Base-by-base conservation (phyloP, 2,888 invertebrate species). In the Callimorpha dominula region DNA sequence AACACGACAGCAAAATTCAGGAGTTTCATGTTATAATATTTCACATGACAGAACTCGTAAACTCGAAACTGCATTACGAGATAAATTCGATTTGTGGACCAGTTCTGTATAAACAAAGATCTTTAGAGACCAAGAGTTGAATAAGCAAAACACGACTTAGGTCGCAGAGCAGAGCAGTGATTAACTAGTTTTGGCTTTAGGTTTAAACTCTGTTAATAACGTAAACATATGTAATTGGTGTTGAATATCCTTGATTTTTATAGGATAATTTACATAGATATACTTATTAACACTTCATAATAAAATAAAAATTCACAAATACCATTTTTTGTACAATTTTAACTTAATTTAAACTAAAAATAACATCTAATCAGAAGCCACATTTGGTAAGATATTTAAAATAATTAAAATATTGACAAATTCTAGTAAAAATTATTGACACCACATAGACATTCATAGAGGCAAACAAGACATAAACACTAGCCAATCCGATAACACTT, bases 41-140 rank as follows among this genome's bases (percentile, higher is more conserved):
- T 20, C 43, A 60, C 8, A n/a, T 4, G 43, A 46, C 20, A 69
- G 17, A 31, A 40, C 46, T 49, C 62, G 31, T 50, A 40, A 62
- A 49, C 62, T 62, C 68, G 17, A 9, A 40, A 31, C 49, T 68
- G 46, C 62, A 62, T 17, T 68, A 62, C 40, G 20, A 60, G 68
- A 62, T 49, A 46, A 62, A 31, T 49, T 68, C 62, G 46, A 60
- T 62, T 49, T 31, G 17, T 20, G 15, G 40, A n/a, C 40, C 11
- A 31, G 49, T 46, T 50, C 81, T 85, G 82, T 79, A 78, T 79
- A 82, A 86, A 88, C 86, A 86, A 69, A 81, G 81, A 81, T 82
- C 79, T 77, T 74, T 40, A 69, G 71, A 60, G 70, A 70, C 78
- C 77, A 79, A 77, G 65, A 78, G 65, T 78, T 77, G 77, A 66